Base-by-base conservation (phyloP, 2,113 vertebrate genomes). In the Herpailurus yagouaroundi region DNA sequence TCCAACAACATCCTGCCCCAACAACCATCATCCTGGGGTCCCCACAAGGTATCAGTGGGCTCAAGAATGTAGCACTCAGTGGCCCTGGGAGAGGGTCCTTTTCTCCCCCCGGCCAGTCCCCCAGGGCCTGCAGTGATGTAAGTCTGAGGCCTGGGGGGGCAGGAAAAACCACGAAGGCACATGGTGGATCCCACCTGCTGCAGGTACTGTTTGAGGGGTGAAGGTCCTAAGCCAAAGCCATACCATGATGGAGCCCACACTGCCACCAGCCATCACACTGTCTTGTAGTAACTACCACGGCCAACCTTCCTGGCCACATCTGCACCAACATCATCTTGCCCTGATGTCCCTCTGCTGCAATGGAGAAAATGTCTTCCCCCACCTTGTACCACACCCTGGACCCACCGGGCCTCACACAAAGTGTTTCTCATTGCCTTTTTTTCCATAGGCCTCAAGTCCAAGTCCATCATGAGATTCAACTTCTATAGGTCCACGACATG, bases 151-250 rank as follows among this genome's bases (percentile, higher is more conserved):
- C 45, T 18, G 12, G 16, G 10, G 36, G 0, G 7, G 15, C 25
- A 50, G 27, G 71, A 69, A 38, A 41, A 19, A 5, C n/a, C 31
- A 6, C 12, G 60, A 77, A 31, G 27, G 5, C 7, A 4, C 4
- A 0, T 0, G 2, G 31, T 7, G 1, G 60, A 41, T n/a, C 4
- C 12, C 29, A 50, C 14, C 19, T 50, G 29, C 60, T 41, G 27
- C 33, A 52, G 27, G 13, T 33, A 7, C 33, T 29, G 41, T 25
- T 41, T 45, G 29, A 77, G 41, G 27, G 27, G 15, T 4, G 3
- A 41, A 71, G 31, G 21, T 73, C 57, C 60, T 11, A 25, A 6
- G 38, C 18, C 86, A 50, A 50, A 74, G 36, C 23, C 33, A 18
- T 31, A 25, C 10, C 68, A 57, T 3, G 8, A 31, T 11, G 6